phyloP scores from a whole-genome alignment of 2,113 vertebrate genomes.

The Cryptomyrus ogoouensis region DNA sequence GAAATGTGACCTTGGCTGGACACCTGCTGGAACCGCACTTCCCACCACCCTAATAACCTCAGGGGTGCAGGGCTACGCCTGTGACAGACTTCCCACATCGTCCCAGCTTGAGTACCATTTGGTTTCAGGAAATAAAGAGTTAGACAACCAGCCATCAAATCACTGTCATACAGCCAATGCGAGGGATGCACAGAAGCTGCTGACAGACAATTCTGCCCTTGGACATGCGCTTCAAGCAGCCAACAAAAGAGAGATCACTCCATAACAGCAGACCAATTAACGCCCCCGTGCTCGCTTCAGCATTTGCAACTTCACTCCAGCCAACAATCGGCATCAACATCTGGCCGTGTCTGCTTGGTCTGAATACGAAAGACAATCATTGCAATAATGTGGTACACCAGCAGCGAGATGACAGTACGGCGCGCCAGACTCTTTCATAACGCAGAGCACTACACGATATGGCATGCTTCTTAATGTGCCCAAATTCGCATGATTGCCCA shows the following conservation, averaged over 20 bases:
- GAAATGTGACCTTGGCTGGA: constrained; percentile 4
- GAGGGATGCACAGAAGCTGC: background rate
- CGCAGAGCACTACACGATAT: background rate
- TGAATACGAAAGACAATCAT: background rate
- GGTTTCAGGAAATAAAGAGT: background rate
- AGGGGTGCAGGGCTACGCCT: background rate
- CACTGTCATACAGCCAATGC: background rate
- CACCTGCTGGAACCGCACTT: background rate
- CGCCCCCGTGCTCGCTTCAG: background rate
- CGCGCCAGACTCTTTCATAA: background rate
- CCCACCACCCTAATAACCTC: background rate
- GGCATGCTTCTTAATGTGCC: background rate
- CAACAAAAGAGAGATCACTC: background rate
- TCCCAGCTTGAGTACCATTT: background rate
- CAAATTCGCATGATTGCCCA: background rate
- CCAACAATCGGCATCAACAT: background rate
- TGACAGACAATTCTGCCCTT: background rate
- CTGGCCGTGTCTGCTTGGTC: background rate
- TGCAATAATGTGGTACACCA: background rate
- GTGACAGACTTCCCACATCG: background rate
- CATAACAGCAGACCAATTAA: background rate
- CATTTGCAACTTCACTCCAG: background rate
- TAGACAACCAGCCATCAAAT: background rate
- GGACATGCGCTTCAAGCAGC: background rate
- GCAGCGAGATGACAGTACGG: background rate